Evolutionary conservation across 2,888 invertebrate species (phyloP), one percentile per base, ranked within the genome.

Genomic region (Troilus luridus): DNA sequence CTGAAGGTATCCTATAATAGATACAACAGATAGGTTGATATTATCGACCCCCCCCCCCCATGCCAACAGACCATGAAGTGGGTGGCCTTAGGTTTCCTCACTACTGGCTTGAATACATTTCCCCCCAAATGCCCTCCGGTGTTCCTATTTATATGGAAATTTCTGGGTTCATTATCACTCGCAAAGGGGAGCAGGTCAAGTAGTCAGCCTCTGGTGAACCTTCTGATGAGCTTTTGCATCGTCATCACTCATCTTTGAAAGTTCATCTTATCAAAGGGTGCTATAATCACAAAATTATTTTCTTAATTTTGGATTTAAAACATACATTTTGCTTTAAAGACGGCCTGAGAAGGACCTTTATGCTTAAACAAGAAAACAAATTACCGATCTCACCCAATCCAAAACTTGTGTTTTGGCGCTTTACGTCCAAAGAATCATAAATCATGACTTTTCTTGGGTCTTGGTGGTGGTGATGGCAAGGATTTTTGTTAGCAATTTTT

Each of bases 71-170:
- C 41, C 41, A 41, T 41, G 64, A 8, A n/a, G 64, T 12, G 8
- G n/a, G n/a, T 7, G 21, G 64, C 17, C 27, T 77, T 17, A 2
- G 8, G 56, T 21, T 41, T 12, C 9, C 21, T 21, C 10, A 3
- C 3, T 21, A 21, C 85, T 56, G 85, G 56, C 85, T 56, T 54
- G 54, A 85, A 85, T 85, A 85, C 85, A 85, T 56, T 85, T 85
- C 12, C 17, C 0, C 54, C 85, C 21, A 56, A 85, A 54, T 85
- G 56, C 56, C 21, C 85, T 12, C 56, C 21, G 21, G 11, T n/a
- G n/a, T 85, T 85, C n/a, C 85, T 85, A 85, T 85, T 85, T 85
- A 85, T 85, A 85, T 85, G 85, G 21, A 56, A 85, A 85, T 85
- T 9, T n/a, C 17, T 1, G 12, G n/a, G 17, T 85, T 85, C 85